Evolutionary conservation across 1,140 invertebrate genomes (phyloP).

Genomic region (Dendrolimus punctatus): DNA sequence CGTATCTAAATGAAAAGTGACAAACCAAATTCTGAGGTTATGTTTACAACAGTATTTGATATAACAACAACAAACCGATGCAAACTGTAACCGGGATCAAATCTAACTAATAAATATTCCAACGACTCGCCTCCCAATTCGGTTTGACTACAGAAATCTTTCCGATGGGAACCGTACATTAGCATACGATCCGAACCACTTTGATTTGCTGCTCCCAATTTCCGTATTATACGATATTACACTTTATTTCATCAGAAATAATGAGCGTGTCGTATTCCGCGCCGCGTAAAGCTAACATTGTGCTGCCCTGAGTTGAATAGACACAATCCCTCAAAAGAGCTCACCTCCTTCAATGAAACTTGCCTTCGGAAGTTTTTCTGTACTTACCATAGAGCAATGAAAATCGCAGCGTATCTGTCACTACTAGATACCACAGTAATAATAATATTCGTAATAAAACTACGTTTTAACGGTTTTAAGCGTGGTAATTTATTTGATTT

Average conservation of each 20-base stretch:
- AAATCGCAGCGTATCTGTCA: too few species aligned
- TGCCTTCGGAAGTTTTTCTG: conserved; percentile 39
- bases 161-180: conserved; percentile 46
- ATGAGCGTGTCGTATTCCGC: background rate
- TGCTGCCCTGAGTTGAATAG: conserved; percentile 14
- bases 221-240: background rate
- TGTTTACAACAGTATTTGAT: conserved; percentile 24
- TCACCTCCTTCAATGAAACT: conserved; percentile 37
- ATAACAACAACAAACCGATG: conserved; percentile 25
- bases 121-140: conserved; percentile 56
- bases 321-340: conserved; percentile 43
- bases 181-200: conserved; percentile 35
- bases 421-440: too few species aligned
- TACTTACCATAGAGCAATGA: too few species aligned
- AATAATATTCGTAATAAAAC: too few species aligned
- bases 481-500: too few species aligned
- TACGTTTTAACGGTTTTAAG: too few species aligned
- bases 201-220: conserved; percentile 9
- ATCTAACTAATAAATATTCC: conserved; percentile 56
- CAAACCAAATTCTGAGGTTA: conserved; percentile 5
- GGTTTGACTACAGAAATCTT: conserved; percentile 39
- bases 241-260: conserved; percentile 1
- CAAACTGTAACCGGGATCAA: conserved; percentile 15
- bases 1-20: background rate
- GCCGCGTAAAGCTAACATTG: conserved; percentile 1